A percentile compares a stretch with the other conserved stretches of the same genome.
Conservation (phyloP, 2,888 invertebrate species). For the Blastobasis adustella region DNA sequence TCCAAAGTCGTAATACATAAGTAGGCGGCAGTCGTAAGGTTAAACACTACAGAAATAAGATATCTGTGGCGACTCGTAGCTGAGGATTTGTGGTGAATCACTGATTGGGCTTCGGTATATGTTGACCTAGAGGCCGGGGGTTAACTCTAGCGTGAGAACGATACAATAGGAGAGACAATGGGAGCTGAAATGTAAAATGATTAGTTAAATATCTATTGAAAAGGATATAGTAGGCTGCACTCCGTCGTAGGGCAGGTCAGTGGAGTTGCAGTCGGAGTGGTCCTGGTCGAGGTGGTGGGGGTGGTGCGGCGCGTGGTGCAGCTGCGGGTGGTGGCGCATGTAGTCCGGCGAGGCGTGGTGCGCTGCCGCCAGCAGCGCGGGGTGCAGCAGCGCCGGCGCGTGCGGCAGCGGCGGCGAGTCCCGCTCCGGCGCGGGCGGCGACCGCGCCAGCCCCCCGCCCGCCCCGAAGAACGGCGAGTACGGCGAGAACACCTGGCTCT, state of each 20-base stretch:
- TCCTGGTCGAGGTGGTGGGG: slow-evolving; percentile 91
- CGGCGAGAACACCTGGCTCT: slow-evolving; percentile 94
- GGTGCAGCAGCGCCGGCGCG: slow-evolving; percentile 89
- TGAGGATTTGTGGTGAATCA: slow-evolving; percentile 31
- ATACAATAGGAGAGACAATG: neutral
- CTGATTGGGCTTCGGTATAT: slow-evolving; percentile 29
- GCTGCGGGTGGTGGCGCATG: slow-evolving; percentile 82
- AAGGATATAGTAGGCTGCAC: slow-evolving; percentile 98
- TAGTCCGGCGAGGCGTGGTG: slow-evolving; percentile 90
- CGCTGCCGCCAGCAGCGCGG: slow-evolving; percentile 87
- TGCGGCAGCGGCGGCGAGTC: slow-evolving; percentile 91
- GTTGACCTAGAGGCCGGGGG: slow-evolving; percentile 1
- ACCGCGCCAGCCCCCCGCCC: slow-evolving; percentile 65
- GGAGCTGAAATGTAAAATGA: slow-evolving; percentile 10
- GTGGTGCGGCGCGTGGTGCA: slow-evolving; percentile 82
- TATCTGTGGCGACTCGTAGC: slow-evolving; percentile 49
- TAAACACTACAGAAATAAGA: slow-evolving; percentile 74
- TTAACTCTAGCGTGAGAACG: neutral
- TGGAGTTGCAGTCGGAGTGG: slow-evolving; percentile 93
- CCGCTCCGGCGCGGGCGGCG: slow-evolving; percentile 79
- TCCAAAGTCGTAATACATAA: slow-evolving; percentile 66
- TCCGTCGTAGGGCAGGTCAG: slow-evolving; percentile 93
- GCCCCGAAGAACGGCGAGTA: slow-evolving; percentile 92
- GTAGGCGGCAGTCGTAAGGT: slow-evolving; percentile 68
- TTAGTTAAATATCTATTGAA: slow-evolving; percentile 67